Evolutionary conservation across 2,888 invertebrate species (phyloP).

Genomic region (Eilema sororculum): DNA sequence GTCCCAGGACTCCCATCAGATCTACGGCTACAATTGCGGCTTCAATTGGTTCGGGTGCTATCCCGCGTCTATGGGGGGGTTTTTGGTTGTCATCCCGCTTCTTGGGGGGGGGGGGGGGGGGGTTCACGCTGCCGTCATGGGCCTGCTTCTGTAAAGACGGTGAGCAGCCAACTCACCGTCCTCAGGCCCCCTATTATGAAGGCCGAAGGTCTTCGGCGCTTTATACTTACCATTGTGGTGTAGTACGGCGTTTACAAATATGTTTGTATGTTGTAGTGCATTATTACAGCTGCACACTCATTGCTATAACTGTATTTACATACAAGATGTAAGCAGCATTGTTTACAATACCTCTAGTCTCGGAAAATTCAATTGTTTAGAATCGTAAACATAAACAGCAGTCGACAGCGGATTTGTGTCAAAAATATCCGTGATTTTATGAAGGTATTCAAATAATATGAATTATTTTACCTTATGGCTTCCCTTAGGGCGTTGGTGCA

Average conservation of each 20-base stretch:
- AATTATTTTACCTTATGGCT: not conserved
- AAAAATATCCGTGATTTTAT: constrained; percentile 5
- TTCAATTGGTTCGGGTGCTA: no score
- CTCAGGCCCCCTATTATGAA: no score
- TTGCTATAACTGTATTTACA: constrained; percentile 5
- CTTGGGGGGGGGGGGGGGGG: no score
- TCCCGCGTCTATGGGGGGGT: no score
- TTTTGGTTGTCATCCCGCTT: no score
- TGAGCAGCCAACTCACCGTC: no score
- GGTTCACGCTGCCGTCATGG: no score
- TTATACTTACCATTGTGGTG: not conserved
- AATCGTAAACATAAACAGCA: constrained; percentile 7
- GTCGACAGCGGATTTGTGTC: not conserved
- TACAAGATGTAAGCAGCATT: constrained; percentile 3
- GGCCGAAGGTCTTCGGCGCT: no score
- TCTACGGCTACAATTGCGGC: no score
- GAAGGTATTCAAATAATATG: not conserved
- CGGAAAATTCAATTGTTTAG: constrained; percentile 10
- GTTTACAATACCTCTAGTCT: constrained; percentile 12
- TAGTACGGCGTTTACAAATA: not conserved
- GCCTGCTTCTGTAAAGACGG: no score
- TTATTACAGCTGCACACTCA: not conserved
- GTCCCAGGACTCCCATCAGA: no score
- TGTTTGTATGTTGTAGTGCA: not conserved
- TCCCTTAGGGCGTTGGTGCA: not conserved